Evolutionary conservation across 2,113 vertebrate genomes (phyloP).

Genomic region (Haemorhous mexicanus): DNA sequence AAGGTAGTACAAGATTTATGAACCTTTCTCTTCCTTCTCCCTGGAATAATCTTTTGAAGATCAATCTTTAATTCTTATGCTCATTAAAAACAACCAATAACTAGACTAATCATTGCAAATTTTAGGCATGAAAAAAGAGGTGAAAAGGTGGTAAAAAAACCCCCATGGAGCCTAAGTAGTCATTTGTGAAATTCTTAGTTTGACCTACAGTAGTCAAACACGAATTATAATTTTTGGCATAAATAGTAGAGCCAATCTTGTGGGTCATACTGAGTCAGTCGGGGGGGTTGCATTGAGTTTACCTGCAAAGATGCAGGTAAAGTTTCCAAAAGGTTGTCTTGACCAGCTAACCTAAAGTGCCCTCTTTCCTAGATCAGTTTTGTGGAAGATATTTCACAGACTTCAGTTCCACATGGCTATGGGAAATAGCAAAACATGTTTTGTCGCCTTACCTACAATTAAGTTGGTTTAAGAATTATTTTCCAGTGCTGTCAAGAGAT

Average conservation of each 20-base stretch:
- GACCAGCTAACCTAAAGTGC: background rate
- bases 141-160: background rate
- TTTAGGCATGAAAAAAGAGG: background rate
- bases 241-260: background rate
- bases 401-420: background rate
- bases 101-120: background rate
- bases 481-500: background rate
- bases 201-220: background rate
- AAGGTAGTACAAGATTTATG: background rate
- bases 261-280: background rate
- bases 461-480: background rate
- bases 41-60: background rate
- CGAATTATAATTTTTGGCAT: background rate
- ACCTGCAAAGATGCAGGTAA: background rate
- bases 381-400: background rate
- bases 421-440: background rate
- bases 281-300: background rate
- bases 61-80: background rate
- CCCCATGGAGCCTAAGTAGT: background rate
- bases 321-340: background rate
- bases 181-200: background rate
- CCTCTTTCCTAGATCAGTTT: background rate
- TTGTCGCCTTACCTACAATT: background rate
- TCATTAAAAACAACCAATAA: background rate
- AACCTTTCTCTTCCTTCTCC: background rate